A percentile compares a stretch with the other conserved stretches of the same genome.
These are phyloP conservation scores for Paratilapia polleni DNA, from an alignment of 2,113 vertebrate species.

Conservation along the genomic window DNA sequence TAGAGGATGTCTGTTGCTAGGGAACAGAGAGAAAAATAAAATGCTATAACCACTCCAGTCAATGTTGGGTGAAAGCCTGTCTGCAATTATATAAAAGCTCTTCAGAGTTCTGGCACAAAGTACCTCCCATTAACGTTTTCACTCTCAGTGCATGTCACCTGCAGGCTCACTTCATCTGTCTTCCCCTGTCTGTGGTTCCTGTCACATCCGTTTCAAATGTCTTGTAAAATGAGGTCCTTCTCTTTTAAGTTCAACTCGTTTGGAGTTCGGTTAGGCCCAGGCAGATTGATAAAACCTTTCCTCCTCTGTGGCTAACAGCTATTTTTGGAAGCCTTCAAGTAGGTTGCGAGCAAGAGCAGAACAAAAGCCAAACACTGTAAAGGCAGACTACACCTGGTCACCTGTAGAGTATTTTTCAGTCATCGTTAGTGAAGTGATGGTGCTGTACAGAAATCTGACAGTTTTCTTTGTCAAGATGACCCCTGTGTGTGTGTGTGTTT, in stretches of 20 bases:
- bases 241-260: neutral
- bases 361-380: slow-evolving; percentile 39
- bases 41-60: slow-evolving; percentile 79
- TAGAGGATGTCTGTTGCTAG: slow-evolving; percentile 81
- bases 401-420: neutral
- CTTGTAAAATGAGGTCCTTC: neutral
- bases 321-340: slow-evolving; percentile 55
- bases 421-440: neutral
- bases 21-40: slow-evolving; percentile 81
- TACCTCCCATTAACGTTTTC: slow-evolving; percentile 66
- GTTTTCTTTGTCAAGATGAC: slow-evolving; percentile 24
- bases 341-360: slow-evolving; percentile 38
- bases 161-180: slow-evolving; percentile 12
- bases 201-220: neutral
- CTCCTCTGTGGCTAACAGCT: slow-evolving; percentile 15
- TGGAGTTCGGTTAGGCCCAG: slow-evolving; percentile 17
- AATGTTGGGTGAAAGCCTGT: slow-evolving; percentile 77
- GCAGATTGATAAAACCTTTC: neutral
- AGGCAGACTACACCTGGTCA: slow-evolving; percentile 43
- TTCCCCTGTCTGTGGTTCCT: neutral
- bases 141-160: slow-evolving; percentile 58
- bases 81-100: slow-evolving; percentile 82
- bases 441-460: neutral
- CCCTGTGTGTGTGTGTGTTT: slow-evolving; percentile 4
- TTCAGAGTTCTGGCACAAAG: slow-evolving; percentile 69